A percentile compares a stretch with the other conserved stretches of the same genome.
phyloP scores from a whole-genome alignment of 2,888 invertebrate genomes.

The Drosophila monieri region DNA sequence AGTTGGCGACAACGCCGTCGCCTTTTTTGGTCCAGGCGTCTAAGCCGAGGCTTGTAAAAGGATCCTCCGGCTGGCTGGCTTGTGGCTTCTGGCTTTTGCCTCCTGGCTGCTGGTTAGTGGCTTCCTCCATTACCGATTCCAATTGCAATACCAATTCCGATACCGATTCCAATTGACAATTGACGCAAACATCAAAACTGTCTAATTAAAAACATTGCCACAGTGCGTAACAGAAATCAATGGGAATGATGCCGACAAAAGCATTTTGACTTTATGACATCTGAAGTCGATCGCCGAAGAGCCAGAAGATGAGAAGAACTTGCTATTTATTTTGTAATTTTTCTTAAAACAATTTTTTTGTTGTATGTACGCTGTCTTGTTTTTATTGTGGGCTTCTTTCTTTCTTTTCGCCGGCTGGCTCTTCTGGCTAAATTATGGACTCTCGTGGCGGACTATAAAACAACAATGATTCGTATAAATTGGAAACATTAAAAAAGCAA shows the following conservation, averaged over 20 bases:
- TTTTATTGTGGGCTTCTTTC: slow-evolving; percentile 18
- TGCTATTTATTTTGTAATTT: slow-evolving; percentile 77
- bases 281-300: slow-evolving; percentile 42
- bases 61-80: slow-evolving; percentile 11
- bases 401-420: slow-evolving; percentile 24
- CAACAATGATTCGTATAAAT: slow-evolving; percentile 80
- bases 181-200: slow-evolving; percentile 79
- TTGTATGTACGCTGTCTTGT: slow-evolving; percentile 1
- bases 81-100: slow-evolving; percentile 3
- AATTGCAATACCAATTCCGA: slow-evolving; percentile 21
- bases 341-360: slow-evolving; percentile 56
- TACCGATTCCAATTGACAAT: slow-evolving; percentile 68
- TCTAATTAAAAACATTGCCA: slow-evolving; percentile 77
- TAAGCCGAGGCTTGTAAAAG: slow-evolving; percentile 55
- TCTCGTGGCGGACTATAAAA: slow-evolving; percentile 58
- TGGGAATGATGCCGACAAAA: slow-evolving; percentile 69
- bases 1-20: slow-evolving; percentile 77
- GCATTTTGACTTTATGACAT: slow-evolving; percentile 77
- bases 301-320: slow-evolving; percentile 26
- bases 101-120: slow-evolving; percentile 2
- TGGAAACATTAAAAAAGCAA: slow-evolving; percentile 78
- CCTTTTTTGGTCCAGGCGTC: slow-evolving; percentile 75
- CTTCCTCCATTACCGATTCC: slow-evolving; percentile 46
- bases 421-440: slow-evolving; percentile 75
- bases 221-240: slow-evolving; percentile 75